These are phyloP conservation scores for Oreonectes daqikongensis DNA, from an alignment of 2,797 vertebrate species.

Conservation along the genomic window DNA sequence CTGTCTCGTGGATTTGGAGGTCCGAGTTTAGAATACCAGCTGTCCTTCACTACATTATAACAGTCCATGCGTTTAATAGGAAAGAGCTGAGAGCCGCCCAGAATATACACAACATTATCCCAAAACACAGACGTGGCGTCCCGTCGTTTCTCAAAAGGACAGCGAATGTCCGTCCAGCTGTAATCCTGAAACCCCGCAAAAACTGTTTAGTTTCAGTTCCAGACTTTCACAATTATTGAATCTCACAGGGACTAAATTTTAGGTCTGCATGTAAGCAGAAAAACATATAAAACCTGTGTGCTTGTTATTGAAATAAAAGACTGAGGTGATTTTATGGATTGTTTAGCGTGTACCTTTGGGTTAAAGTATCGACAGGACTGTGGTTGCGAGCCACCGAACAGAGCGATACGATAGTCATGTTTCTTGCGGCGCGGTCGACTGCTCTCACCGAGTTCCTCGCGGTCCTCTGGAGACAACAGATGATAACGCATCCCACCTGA, in stretches of 20 bases:
- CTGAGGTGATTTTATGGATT: neutral
- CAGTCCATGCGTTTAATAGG: constrained; percentile 99
- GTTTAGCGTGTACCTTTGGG: constrained; percentile 83
- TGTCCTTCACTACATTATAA: constrained; percentile 98
- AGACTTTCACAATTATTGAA: too few species aligned
- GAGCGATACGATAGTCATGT: constrained; percentile 93
- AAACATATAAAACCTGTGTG: too few species aligned
- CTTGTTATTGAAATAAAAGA: neutral
- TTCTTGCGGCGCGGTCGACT: constrained; percentile 93
- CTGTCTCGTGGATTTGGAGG: constrained; percentile 96
- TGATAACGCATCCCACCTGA: constrained; percentile 97
- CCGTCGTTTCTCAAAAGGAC: constrained; percentile 97
- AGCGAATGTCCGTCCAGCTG: constrained; percentile 96
- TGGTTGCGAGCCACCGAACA: constrained; percentile 96
- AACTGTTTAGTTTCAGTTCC: neutral
- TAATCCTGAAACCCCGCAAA: constrained; percentile 83
- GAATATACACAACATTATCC: constrained; percentile 99
- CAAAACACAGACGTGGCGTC: constrained; percentile 95
- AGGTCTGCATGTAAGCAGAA: too few species aligned
- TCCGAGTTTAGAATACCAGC: constrained; percentile 98
- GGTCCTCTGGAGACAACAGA: constrained; percentile 92
- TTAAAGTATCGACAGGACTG: constrained; percentile 98
- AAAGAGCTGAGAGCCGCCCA: constrained; percentile 97
- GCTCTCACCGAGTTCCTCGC: constrained; percentile 93
- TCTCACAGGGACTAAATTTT: too few species aligned